Evolutionary conservation across 2,797 vertebrate genomes (phyloP).

Genomic region (Macropodus opercularis): DNA sequence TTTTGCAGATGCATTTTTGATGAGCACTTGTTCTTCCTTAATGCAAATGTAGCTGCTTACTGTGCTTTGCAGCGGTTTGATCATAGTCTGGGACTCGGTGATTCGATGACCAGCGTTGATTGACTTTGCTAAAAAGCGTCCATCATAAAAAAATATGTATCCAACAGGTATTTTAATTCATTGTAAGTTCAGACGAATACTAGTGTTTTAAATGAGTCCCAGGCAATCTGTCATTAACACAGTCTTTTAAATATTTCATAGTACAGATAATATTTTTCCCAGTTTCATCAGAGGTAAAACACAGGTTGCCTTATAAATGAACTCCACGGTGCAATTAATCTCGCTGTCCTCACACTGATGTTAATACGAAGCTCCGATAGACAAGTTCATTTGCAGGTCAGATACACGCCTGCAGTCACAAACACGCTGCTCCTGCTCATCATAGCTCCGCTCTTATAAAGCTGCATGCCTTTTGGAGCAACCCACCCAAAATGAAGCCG

Average conservation of each 20-base stretch:
- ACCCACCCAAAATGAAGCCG: slow-evolving; percentile 34
- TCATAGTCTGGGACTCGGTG: too few relatives aligned
- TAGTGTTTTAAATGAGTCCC: too few relatives aligned
- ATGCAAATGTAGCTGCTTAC: too few relatives aligned
- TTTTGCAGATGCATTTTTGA: background rate
- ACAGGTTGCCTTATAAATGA: slow-evolving; percentile 17
- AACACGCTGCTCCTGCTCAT: slow-evolving; percentile 35
- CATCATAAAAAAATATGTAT: too few relatives aligned
- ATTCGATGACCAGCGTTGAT: too few relatives aligned
- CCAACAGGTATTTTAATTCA: too few relatives aligned
- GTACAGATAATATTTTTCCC: background rate
- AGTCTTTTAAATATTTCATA: slow-evolving; percentile 26
- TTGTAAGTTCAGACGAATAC: too few relatives aligned
- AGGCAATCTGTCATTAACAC: too few relatives aligned
- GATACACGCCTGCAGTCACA: slow-evolving; percentile 40
- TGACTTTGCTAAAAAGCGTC: too few relatives aligned
- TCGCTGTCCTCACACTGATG: background rate
- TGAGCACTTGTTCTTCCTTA: too few relatives aligned
- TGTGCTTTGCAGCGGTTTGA: too few relatives aligned
- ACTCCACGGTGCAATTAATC: slow-evolving; percentile 7
- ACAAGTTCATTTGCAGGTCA: slow-evolving; percentile 61
- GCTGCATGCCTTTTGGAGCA: slow-evolving; percentile 27
- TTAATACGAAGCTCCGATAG: slow-evolving; percentile 13
- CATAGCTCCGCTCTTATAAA: slow-evolving; percentile 41
- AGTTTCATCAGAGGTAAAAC: slow-evolving; percentile 14